Evolutionary conservation across 2,797 vertebrate species (phyloP).

Genomic region (Pteronotus mesoamericanus): DNA sequence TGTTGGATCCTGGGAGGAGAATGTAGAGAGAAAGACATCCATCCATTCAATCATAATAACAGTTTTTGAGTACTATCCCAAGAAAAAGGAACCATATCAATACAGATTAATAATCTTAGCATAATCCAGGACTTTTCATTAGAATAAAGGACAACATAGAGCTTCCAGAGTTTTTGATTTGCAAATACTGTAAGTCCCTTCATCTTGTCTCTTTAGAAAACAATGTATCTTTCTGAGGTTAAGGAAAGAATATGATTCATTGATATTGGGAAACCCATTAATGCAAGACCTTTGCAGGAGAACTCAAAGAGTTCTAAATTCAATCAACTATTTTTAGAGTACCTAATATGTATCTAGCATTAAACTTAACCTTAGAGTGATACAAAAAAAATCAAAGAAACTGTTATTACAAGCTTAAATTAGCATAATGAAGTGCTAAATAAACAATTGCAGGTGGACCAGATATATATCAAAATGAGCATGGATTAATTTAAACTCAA

Average conservation of each 20-base stretch:
- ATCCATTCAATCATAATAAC: neutral
- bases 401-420: neutral
- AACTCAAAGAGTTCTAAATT: conserved; percentile 21
- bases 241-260: neutral
- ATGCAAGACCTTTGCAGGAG: neutral
- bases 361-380: neutral
- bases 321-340: conserved; percentile 12
- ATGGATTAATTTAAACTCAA: conserved; percentile 29
- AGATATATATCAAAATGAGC: neutral
- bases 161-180: neutral
- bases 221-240: neutral
- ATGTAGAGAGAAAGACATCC: neutral
- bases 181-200: neutral
- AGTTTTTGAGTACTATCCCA: neutral
- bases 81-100: neutral
- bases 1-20: neutral
- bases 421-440: neutral
- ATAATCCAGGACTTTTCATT: neutral
- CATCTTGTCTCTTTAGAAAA: neutral
- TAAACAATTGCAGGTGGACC: neutral
- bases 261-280: neutral
- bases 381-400: neutral
- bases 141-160: neutral
- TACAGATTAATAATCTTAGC: neutral
- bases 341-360: neutral